phyloP scores from a whole-genome alignment of 1,140 invertebrate genomes.

The Drosophila pruinosa region DNA sequence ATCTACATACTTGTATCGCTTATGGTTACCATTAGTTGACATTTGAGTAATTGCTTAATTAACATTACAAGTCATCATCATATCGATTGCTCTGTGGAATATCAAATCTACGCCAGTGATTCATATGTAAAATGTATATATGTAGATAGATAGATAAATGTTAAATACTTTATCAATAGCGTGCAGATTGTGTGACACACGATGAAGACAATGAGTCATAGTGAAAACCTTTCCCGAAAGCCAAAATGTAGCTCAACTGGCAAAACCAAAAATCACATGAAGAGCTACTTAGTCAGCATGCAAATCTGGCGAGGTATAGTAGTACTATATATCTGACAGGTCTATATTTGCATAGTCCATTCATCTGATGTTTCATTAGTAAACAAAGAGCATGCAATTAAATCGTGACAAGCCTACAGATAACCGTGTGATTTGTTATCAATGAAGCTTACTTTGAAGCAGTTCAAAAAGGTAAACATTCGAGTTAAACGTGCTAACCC shows the following conservation, averaged over 20 bases:
- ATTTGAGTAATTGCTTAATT: background rate
- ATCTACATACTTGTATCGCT: background rate
- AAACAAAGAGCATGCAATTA: background rate
- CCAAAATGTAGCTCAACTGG: conserved; percentile 10
- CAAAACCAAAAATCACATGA: background rate
- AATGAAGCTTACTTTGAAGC: background rate
- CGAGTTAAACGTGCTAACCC: background rate
- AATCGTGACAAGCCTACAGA: background rate
- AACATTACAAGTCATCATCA: conserved; percentile 1
- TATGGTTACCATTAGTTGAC: background rate
- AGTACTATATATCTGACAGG: background rate
- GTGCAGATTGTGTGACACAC: conserved; percentile 34
- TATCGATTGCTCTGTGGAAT: background rate
- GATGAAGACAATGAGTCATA: conserved; percentile 18
- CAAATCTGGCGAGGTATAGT: background rate
- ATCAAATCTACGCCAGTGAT: conserved; percentile 9
- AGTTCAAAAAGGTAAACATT: too few species aligned
- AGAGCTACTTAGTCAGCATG: conserved; percentile 25
- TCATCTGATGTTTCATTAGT: background rate
- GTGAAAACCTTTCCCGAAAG: conserved; percentile 28
- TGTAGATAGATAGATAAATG: background rate
- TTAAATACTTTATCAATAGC: conserved; percentile 13
- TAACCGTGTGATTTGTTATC: background rate
- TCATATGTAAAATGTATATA: conserved; percentile 11
- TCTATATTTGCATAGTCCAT: background rate